phyloP scores from a whole-genome alignment of 1,140 invertebrate species.

The Zaprionus inermis region DNA sequence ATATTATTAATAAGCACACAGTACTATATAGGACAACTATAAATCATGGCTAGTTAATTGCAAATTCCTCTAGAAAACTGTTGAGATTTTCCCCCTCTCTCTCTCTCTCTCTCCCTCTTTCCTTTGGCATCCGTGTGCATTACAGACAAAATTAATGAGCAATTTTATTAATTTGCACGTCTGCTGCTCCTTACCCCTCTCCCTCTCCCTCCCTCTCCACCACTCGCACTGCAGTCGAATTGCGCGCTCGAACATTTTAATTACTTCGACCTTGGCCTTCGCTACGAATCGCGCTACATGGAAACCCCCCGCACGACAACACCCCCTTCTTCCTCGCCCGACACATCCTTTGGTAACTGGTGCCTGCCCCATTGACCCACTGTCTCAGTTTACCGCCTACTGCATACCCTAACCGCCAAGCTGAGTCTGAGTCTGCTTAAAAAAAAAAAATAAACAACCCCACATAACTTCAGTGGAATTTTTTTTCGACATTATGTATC shows the following conservation, averaged over 20 bases:
- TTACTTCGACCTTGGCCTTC: slow-evolving; percentile 31
- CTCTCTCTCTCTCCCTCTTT: not conserved
- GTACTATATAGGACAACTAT: not conserved
- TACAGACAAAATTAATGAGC: slow-evolving; percentile 50
- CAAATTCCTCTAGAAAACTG: not conserved
- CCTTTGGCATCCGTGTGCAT: slow-evolving; percentile 11
- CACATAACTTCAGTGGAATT: not conserved
- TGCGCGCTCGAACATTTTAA: slow-evolving; percentile 42
- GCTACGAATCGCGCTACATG: slow-evolving; percentile 22
- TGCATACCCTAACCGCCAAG: not conserved
- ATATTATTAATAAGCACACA: not conserved
- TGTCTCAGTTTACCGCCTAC: slow-evolving; percentile 8
- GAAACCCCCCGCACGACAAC: no score
- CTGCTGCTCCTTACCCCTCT: not conserved
- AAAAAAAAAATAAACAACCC: not conserved
- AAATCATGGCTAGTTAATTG: not conserved
- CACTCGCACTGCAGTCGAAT: slow-evolving; percentile 32
- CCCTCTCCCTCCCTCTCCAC: not conserved
- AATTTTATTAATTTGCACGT: slow-evolving; percentile 45
- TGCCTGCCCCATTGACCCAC: slow-evolving; percentile 30
- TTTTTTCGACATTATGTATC: not conserved
- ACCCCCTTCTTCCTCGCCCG: no score
- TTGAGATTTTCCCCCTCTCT: not conserved
- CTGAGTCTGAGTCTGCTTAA: not conserved
- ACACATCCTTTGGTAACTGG: not conserved